Conservation (phyloP, 2,113 vertebrate genomes). For the Aplodontia rufa region DNA sequence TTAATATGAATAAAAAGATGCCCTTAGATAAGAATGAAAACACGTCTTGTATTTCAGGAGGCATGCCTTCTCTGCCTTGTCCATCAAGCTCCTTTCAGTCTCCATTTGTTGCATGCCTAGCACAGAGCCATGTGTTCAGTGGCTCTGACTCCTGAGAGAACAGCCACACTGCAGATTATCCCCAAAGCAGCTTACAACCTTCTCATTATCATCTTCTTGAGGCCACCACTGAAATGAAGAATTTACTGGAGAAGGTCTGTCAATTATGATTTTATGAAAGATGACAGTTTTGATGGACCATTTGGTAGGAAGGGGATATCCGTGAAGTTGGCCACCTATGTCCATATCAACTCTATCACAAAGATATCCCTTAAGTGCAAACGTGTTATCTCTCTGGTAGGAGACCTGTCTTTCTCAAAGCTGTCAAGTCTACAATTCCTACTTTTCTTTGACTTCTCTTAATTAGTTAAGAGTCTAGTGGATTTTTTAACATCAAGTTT, state of each 20-base stretch:
- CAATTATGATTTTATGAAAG: neutral
- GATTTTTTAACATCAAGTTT: neutral
- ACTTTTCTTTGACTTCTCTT: neutral
- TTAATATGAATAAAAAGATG: neutral
- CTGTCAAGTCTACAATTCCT: neutral
- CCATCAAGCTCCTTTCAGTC: fast-evolving
- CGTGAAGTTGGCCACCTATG: neutral
- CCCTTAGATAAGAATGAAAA: too few relatives aligned
- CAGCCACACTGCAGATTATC: neutral
- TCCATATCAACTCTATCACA: neutral
- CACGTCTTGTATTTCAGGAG: fast-evolving
- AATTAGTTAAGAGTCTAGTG: neutral
- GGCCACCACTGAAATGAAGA: neutral
- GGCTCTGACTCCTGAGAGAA: neutral
- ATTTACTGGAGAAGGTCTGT: neutral
- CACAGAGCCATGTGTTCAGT: neutral
- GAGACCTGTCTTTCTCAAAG: neutral
- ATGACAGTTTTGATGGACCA: neutral
- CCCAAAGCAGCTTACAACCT: neutral
- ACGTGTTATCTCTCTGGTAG: neutral
- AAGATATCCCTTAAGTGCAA: neutral
- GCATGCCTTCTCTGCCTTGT: neutral
- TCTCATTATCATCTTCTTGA: neutral
- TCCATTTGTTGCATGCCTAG: neutral
- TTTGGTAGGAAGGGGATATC: neutral